Evolutionary conservation across 53 echinoderm and acorn worm species (phyloP).

Genomic region (Holothuria scabra): DNA sequence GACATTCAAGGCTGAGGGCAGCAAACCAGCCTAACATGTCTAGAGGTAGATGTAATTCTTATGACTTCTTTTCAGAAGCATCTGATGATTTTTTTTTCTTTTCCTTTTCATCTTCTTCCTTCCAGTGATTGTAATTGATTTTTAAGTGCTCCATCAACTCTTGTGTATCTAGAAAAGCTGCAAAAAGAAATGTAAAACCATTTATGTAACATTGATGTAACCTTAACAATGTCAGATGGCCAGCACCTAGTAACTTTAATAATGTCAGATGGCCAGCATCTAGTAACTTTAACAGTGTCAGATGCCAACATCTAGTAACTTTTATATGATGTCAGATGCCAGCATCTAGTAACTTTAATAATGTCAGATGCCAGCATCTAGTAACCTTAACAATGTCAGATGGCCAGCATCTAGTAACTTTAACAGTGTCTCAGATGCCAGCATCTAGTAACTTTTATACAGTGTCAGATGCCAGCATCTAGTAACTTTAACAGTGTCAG

Average conservation of each 20-base stretch:
- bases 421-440: background rate
- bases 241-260: no score
- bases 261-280: no score
- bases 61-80: slow-evolving; percentile 42
- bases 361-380: background rate
- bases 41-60: background rate
- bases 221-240: background rate
- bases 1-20: background rate
- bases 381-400: no score
- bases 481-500: no score
- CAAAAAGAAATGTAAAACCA: background rate
- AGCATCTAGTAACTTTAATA: background rate
- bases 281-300: background rate
- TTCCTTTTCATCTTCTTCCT: slow-evolving; percentile 83
- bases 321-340: no score
- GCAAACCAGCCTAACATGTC: background rate
- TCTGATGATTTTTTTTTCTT: slow-evolving; percentile 52
- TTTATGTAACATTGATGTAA: background rate
- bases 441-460: no score
- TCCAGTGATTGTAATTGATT: slow-evolving; percentile 92
- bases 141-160: slow-evolving; percentile 94
- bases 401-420: no score
- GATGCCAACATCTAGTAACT: background rate
- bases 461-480: no score
- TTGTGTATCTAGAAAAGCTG: slow-evolving; percentile 89